Conservation (phyloP, 1,140 invertebrate species). For the Drosophila mauritiana region DNA sequence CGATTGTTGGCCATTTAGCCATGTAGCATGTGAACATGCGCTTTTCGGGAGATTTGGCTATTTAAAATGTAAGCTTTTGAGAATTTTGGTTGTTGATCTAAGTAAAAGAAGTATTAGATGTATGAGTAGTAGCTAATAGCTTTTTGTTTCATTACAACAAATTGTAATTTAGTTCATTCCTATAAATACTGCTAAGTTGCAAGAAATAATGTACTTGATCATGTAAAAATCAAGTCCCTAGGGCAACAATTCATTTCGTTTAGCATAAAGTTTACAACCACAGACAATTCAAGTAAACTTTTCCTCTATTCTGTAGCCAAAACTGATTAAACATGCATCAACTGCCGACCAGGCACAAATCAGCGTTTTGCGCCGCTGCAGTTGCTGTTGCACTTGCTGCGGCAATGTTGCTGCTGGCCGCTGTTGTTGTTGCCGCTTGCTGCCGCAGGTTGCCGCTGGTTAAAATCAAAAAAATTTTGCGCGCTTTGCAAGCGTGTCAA, state of each 20-base stretch:
- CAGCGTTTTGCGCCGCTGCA: constrained; percentile 41
- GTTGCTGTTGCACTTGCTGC: constrained; percentile 19
- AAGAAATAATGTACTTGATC: not conserved
- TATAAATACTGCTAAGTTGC: not conserved
- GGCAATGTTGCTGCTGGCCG: constrained; percentile 5
- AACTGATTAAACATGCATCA: constrained; percentile 69
- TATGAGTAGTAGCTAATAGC: no score
- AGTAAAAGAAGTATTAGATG: no score
- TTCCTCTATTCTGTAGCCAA: constrained; percentile 1
- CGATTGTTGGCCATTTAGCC: constrained; percentile 1
- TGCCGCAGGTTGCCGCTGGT: constrained; percentile 63
- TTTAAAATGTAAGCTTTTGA: not conserved
- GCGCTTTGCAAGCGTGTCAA: constrained; percentile 81
- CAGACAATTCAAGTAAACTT: constrained; percentile 10
- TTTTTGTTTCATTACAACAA: no score
- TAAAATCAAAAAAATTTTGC: constrained; percentile 76
- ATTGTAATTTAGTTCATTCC: not conserved
- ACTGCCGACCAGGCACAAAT: constrained; percentile 39
- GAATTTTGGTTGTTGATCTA: no score
- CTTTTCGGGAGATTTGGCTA: constrained; percentile 2
- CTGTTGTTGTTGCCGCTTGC: constrained; percentile 14
- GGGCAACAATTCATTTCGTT: not conserved
- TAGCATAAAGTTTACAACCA: constrained; percentile 3
- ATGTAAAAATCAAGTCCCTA: not conserved
- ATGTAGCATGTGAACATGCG: constrained; percentile 13